A percentile compares a stretch with the other conserved stretches of the same genome.
phyloP scores from a whole-genome alignment of 2,113 vertebrate genomes.

The Neoarius graeffei region DNA sequence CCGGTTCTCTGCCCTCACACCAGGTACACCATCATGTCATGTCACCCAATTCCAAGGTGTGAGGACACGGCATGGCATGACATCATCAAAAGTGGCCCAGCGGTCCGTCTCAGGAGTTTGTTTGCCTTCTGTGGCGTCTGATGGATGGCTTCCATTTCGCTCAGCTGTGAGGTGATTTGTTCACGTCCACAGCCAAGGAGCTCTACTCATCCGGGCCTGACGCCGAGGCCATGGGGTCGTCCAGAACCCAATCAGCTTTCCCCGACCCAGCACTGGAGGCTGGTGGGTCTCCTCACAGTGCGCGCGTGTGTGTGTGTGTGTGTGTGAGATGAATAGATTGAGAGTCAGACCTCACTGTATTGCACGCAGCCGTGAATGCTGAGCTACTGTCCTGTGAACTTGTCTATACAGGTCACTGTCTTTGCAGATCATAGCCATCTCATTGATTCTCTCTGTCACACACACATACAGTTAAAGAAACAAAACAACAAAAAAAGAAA shows the following conservation, averaged over 20 bases:
- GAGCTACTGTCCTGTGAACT: constrained; percentile 20
- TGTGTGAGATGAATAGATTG: background rate
- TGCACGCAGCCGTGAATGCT: background rate
- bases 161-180: constrained; percentile 51
- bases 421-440: constrained; percentile 28
- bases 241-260: constrained; percentile 20
- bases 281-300: background rate
- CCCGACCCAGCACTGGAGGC: background rate
- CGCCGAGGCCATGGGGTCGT: background rate
- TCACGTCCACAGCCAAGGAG: constrained; percentile 41
- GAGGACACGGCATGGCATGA: constrained; percentile 19
- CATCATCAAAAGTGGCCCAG: constrained; percentile 50
- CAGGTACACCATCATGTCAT: background rate
- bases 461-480: background rate
- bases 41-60: constrained; percentile 5
- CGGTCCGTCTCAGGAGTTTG: constrained; percentile 20
- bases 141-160: constrained; percentile 61
- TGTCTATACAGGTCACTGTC: background rate
- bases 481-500: background rate
- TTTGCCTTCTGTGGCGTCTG: constrained; percentile 49
- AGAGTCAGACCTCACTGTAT: background rate
- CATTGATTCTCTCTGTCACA: background rate
- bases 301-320: background rate
- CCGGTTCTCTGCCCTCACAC: background rate
- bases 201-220: background rate